phyloP scores from a whole-genome alignment of 2,888 invertebrate genomes.

The Rhabditophanes sp. region DNA sequence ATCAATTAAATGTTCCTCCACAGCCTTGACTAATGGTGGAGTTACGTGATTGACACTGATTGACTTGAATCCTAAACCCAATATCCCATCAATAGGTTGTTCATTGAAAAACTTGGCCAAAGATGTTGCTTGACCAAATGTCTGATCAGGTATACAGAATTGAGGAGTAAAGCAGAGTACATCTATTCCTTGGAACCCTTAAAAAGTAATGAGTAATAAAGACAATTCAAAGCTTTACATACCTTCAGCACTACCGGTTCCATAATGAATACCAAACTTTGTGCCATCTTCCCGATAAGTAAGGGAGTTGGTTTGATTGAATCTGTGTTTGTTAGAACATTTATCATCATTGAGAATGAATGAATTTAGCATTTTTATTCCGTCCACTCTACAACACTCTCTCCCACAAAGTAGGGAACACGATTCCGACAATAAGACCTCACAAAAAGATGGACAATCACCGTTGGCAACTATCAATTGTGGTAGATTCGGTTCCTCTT shows the following conservation, averaged over 20 bases:
- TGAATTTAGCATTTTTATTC: no score
- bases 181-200: constrained; percentile 3
- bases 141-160: constrained; percentile 45
- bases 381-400: constrained; percentile 2
- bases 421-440: not conserved
- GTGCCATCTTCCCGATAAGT: constrained; percentile 18
- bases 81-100: constrained; percentile 27
- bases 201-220: constrained; percentile 6
- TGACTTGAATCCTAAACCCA: constrained; percentile 46
- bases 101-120: constrained; percentile 49
- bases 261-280: constrained; percentile 24
- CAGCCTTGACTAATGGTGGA: constrained; percentile 30
- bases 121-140: constrained; percentile 48
- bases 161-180: constrained; percentile 11
- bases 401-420: constrained; percentile 1
- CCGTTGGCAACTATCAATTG: constrained; percentile 3
- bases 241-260: constrained; percentile 32
- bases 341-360: no score
- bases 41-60: constrained; percentile 47
- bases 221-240: constrained; percentile 8
- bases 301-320: constrained; percentile 17
- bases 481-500: not conserved
- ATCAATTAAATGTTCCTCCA: constrained; percentile 21
- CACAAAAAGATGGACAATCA: constrained; percentile 3
- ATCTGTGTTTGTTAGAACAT: constrained; percentile 19